Percentiles rank a stretch among this genome's conserved stretches.
phyloP scores from a whole-genome alignment of 2,888 invertebrate species.

The Ornithoptera priamus region DNA sequence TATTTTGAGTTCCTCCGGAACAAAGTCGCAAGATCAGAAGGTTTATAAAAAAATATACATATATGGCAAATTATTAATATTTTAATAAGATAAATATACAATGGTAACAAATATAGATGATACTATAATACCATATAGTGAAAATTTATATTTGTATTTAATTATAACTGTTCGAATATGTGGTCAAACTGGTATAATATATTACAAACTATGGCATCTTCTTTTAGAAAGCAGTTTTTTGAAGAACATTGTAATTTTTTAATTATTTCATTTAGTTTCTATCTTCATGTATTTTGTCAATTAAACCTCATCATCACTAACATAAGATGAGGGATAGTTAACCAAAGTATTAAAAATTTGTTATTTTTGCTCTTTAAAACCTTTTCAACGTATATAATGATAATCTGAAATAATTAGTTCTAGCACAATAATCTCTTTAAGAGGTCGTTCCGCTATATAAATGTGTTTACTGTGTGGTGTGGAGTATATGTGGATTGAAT shows the following conservation, averaged over 20 bases:
- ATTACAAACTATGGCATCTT: not conserved
- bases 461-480: not conserved
- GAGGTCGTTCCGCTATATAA: not conserved
- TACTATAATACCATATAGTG: no score
- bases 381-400: constrained; percentile 6
- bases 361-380: not conserved
- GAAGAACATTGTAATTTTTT: not conserved
- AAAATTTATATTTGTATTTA: not conserved
- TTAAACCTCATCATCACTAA: not conserved
- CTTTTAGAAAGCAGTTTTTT: not conserved
- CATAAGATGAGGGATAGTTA: no score
- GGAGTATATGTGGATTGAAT: not conserved
- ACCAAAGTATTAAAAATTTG: no score
- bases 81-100: no score
- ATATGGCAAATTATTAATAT: no score
- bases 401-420: constrained; percentile 36
- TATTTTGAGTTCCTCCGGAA: no score
- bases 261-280: no score
- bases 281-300: not conserved
- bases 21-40: no score
- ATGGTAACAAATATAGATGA: no score
- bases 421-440: constrained; percentile 6
- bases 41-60: no score
- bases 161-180: not conserved
- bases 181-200: not conserved